Conservation (phyloP, 2,888 invertebrate species). For the Chymomyza procnemis region DNA sequence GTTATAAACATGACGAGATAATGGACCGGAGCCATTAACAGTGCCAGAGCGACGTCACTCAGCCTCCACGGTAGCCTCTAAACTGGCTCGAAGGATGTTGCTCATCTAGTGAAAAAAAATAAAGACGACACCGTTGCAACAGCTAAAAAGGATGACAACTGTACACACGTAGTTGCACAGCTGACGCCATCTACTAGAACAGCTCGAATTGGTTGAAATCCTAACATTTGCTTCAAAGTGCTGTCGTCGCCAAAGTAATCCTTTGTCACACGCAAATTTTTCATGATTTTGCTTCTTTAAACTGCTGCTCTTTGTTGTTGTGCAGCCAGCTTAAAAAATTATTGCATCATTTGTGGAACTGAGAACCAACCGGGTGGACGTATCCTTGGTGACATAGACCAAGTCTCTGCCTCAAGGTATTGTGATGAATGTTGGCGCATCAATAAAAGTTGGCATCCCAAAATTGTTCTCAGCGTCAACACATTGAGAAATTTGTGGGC, state of each 20-base stretch:
- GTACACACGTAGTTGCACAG: conserved; percentile 18
- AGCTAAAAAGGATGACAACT: conserved; percentile 16
- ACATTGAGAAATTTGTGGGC: too few relatives aligned
- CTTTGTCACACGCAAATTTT: conserved; percentile 43
- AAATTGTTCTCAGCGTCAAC: background rate
- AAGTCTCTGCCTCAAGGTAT: background rate
- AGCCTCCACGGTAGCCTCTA: conserved; percentile 33
- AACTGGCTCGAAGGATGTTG: conserved; percentile 12
- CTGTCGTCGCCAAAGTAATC: conserved; percentile 21
- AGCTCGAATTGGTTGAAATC: background rate
- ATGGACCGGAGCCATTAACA: conserved; percentile 77
- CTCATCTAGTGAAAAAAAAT: conserved; percentile 35
- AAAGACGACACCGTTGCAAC: conserved; percentile 18
- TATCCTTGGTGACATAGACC: background rate
- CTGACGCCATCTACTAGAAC: conserved; percentile 20
- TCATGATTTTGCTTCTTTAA: conserved; percentile 36
- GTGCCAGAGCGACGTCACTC: conserved; percentile 30
- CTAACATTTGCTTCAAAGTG: conserved; percentile 17
- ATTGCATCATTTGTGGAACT: conserved; percentile 39
- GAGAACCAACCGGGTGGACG: conserved; percentile 3
- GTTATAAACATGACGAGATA: conserved; percentile 78
- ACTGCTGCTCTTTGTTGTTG: conserved; percentile 9
- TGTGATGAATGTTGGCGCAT: conserved; percentile 50
- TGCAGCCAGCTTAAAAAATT: conserved; percentile 39
- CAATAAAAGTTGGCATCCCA: conserved; percentile 36